These are phyloP conservation scores for Biston stratarius DNA, from an alignment of 2,888 invertebrate species.

Conservation along the genomic window DNA sequence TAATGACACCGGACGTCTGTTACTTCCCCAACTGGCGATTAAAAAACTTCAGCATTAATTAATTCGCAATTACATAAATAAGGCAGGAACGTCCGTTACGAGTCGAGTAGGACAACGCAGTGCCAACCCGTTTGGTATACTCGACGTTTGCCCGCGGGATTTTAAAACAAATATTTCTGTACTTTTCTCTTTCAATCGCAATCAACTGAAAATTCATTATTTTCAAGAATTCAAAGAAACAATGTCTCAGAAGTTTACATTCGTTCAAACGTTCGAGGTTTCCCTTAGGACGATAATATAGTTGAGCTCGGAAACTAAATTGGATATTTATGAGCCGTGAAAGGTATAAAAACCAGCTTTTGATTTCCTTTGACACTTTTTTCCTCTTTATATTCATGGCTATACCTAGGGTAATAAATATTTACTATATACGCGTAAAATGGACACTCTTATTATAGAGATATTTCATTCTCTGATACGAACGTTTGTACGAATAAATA, in stretches of 20 bases:
- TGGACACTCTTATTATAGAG: neutral
- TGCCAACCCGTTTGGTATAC: slow-evolving; percentile 40
- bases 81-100: slow-evolving; percentile 36
- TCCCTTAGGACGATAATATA: slow-evolving; percentile 18
- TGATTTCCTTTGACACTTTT: slow-evolving; percentile 22
- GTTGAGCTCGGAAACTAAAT: slow-evolving; percentile 22
- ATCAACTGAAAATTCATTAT: slow-evolving; percentile 28
- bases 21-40: slow-evolving; percentile 19
- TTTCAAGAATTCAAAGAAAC: slow-evolving; percentile 9
- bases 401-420: neutral
- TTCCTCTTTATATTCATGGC: slow-evolving; percentile 11
- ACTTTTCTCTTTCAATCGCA: slow-evolving; percentile 22
- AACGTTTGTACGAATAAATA: no score
- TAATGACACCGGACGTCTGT: slow-evolving; percentile 28
- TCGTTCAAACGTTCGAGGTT: slow-evolving; percentile 11
- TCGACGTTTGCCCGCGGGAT: slow-evolving; percentile 21
- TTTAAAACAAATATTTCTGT: slow-evolving; percentile 14
- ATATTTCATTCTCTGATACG: neutral
- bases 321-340: slow-evolving; percentile 26
- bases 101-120: slow-evolving; percentile 29
- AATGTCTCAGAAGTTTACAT: slow-evolving; percentile 3
- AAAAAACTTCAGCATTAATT: slow-evolving; percentile 35
- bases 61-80: slow-evolving; percentile 53
- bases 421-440: neutral
- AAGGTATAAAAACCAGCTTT: slow-evolving; percentile 20